A percentile compares a stretch with the other conserved stretches of the same genome.
phyloP scores from a whole-genome alignment of 2,888 invertebrate species.

The Mantis religiosa region DNA sequence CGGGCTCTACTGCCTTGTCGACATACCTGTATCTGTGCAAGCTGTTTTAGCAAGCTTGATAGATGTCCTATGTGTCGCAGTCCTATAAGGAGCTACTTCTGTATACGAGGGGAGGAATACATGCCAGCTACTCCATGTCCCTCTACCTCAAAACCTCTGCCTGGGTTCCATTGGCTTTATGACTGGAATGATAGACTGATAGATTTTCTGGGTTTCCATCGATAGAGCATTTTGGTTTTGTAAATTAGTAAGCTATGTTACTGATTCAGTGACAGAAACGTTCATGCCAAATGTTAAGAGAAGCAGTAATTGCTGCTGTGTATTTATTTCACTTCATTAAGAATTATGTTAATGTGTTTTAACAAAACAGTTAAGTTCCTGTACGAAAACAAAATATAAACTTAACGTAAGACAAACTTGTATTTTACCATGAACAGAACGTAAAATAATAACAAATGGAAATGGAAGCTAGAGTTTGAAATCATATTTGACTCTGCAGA shows the following conservation, averaged over 20 bases:
- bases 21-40: slow-evolving; percentile 80
- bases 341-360: background rate
- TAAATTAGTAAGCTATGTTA: background rate
- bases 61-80: slow-evolving; percentile 85
- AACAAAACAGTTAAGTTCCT: background rate
- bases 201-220: slow-evolving; percentile 68
- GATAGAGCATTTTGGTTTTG: slow-evolving; percentile 33
- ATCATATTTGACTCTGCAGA: background rate
- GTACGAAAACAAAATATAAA: background rate
- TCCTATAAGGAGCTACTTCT: slow-evolving; percentile 78
- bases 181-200: slow-evolving; percentile 68
- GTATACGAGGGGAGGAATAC: slow-evolving; percentile 74
- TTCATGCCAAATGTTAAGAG: background rate
- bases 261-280: background rate
- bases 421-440: background rate
- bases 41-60: slow-evolving; percentile 75
- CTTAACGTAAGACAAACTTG: background rate
- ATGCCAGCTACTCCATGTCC: slow-evolving; percentile 44
- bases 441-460: background rate
- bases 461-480: background rate
- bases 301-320: background rate
- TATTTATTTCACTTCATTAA: background rate
- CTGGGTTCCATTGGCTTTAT: slow-evolving; percentile 50
- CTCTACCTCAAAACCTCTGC: slow-evolving; percentile 42
- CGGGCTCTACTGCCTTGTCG: slow-evolving; percentile 78